Evolutionary conservation across 1,140 invertebrate genomes (phyloP).

Genomic region (Orius insidiosus): DNA sequence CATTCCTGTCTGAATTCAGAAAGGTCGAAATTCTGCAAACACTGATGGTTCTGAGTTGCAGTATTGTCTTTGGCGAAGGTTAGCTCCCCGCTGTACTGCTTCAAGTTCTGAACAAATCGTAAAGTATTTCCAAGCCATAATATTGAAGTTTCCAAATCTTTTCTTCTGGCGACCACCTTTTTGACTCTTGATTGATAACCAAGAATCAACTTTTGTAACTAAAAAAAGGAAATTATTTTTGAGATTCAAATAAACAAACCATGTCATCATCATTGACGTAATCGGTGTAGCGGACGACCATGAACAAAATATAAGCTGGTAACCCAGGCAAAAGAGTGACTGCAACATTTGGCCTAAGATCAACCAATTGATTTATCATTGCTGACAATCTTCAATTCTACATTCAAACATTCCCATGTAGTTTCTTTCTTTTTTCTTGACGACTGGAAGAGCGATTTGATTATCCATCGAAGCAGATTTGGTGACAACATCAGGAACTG

Average conservation of each 20-base stretch:
- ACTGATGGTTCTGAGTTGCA: slow-evolving; percentile 81
- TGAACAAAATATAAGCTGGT: slow-evolving; percentile 87
- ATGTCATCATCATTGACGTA: slow-evolving; percentile 86
- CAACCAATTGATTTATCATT: slow-evolving; percentile 68
- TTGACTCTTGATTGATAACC: slow-evolving; percentile 65
- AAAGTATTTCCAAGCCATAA: slow-evolving; percentile 85
- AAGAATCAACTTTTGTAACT: slow-evolving; percentile 54
- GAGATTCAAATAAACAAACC: slow-evolving; percentile 23
- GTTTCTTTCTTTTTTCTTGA: slow-evolving; percentile 51
- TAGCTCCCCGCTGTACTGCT: slow-evolving; percentile 56
- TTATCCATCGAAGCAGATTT: neutral
- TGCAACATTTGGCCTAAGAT: slow-evolving; percentile 68
- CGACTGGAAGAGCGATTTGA: slow-evolving; percentile 28
- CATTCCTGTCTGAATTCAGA: slow-evolving; percentile 73
- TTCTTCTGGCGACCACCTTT: slow-evolving; percentile 61
- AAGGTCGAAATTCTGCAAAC: slow-evolving; percentile 78
- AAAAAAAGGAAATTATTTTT: slow-evolving; percentile 6
- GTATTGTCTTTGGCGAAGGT: slow-evolving; percentile 78
- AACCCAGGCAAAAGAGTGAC: slow-evolving; percentile 69
- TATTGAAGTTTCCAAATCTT: slow-evolving; percentile 71
- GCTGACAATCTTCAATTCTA: slow-evolving; percentile 53
- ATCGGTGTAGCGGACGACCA: slow-evolving; percentile 91
- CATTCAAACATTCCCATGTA: slow-evolving; percentile 89
- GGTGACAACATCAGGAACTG: neutral
- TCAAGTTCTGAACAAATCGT: slow-evolving; percentile 72